These are phyloP conservation scores for Nibea albiflora DNA, from an alignment of 2,113 vertebrate species.

Conservation along the genomic window DNA sequence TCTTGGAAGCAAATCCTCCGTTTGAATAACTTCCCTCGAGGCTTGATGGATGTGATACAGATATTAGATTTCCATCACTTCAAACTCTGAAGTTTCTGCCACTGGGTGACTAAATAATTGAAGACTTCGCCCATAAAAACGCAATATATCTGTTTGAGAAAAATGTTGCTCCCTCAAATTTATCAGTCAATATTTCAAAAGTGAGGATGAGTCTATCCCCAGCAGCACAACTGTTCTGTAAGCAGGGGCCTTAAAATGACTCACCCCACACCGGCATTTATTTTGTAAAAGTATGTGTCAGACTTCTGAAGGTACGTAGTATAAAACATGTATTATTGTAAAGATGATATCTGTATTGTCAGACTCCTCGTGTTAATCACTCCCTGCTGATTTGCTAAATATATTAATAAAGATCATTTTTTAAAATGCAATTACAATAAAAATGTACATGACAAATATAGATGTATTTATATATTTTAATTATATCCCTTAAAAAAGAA, in stretches of 20 bases:
- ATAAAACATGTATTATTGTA: neutral
- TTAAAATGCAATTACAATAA: neutral
- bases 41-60: slow-evolving; percentile 76
- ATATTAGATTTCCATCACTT: slow-evolving; percentile 81
- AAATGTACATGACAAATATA: neutral
- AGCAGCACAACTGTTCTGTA: slow-evolving; percentile 27
- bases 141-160: slow-evolving; percentile 69
- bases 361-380: neutral
- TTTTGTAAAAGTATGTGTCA: slow-evolving; percentile 16
- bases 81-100: slow-evolving; percentile 68
- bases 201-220: slow-evolving; percentile 33
- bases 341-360: neutral
- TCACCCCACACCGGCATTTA: slow-evolving; percentile 5
- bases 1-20: slow-evolving; percentile 51
- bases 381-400: neutral
- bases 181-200: slow-evolving; percentile 67
- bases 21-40: slow-evolving; percentile 65
- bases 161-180: slow-evolving; percentile 60
- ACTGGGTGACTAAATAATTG: slow-evolving; percentile 77
- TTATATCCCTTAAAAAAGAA: too few species aligned
- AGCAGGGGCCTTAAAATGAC: slow-evolving; percentile 27
- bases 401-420: neutral
- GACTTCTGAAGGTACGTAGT: neutral
- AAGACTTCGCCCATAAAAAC: slow-evolving; percentile 62
- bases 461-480: too few species aligned